These are phyloP conservation scores for Aphrocallistes beatrix DNA, from an alignment of 37 sponge, comb jelly and placozoan genomes.

Conservation along the genomic window DNA sequence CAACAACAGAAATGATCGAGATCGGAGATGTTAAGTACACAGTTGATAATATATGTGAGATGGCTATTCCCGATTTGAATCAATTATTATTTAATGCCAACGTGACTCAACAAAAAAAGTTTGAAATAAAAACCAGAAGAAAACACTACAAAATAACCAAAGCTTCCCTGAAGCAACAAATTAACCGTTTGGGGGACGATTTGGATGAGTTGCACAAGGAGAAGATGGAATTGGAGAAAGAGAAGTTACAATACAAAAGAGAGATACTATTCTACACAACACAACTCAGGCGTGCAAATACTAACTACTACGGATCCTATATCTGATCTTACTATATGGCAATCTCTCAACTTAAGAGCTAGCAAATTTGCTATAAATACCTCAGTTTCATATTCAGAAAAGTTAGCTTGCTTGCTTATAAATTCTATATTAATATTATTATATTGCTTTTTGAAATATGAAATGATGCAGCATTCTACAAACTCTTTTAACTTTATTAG, in stretches of 20 bases:
- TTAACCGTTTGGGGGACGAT: background rate
- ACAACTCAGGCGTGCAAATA: background rate
- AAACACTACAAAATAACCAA: background rate
- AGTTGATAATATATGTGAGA: background rate
- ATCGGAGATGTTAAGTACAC: background rate
- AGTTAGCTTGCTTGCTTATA: no score
- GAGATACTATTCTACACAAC: slow-evolving; percentile 13
- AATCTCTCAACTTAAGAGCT: no score
- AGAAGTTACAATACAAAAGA: background rate
- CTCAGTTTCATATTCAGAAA: no score
- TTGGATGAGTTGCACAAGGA: background rate
- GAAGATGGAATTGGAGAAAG: background rate
- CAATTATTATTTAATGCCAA: background rate
- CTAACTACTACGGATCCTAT: background rate
- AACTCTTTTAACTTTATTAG: no score
- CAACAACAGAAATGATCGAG: background rate
- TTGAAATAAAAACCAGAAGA: background rate
- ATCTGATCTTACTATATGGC: no score
- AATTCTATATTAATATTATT: no score
- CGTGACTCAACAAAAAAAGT: background rate
- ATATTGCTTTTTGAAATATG: no score
- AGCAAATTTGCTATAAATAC: no score
- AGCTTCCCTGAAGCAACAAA: slow-evolving; percentile 11
- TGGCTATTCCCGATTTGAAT: slow-evolving; percentile 10
- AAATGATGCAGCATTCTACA: no score